phyloP scores from a whole-genome alignment of 2,888 invertebrate genomes.

The Pammene aurita region DNA sequence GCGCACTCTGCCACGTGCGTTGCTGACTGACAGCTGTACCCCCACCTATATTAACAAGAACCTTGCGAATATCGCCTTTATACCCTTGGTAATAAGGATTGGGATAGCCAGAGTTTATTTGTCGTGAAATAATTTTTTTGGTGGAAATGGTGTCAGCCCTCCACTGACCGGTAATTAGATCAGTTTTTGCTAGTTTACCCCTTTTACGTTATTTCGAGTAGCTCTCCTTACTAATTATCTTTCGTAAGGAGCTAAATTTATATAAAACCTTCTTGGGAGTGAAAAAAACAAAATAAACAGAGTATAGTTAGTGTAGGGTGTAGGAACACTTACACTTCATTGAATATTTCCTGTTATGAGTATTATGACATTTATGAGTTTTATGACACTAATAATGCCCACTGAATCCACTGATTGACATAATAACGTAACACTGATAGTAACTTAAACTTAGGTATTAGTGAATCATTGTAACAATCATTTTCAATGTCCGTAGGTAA shows the following conservation, averaged over 20 bases:
- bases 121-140: constrained; percentile 17
- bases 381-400: too few relatives aligned
- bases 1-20: constrained; percentile 41
- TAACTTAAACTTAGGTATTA: too few relatives aligned
- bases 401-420: too few relatives aligned
- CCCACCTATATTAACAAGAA: constrained; percentile 32
- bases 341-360: too few relatives aligned
- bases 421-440: too few relatives aligned
- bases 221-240: background rate
- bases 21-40: constrained; percentile 41
- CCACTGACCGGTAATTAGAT: constrained; percentile 41
- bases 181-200: constrained; percentile 19
- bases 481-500: too few relatives aligned
- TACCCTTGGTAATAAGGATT: constrained; percentile 7
- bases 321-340: too few relatives aligned
- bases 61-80: constrained; percentile 29
- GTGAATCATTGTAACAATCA: too few relatives aligned
- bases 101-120: background rate
- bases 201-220: constrained; percentile 13
- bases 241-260: background rate
- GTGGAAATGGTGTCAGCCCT: constrained; percentile 38
- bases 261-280: background rate
- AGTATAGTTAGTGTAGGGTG: too few relatives aligned
- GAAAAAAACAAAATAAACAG: too few relatives aligned
- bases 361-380: too few relatives aligned